phyloP scores from a whole-genome alignment of 2,888 invertebrate species.

The Ernsta delagoae region DNA sequence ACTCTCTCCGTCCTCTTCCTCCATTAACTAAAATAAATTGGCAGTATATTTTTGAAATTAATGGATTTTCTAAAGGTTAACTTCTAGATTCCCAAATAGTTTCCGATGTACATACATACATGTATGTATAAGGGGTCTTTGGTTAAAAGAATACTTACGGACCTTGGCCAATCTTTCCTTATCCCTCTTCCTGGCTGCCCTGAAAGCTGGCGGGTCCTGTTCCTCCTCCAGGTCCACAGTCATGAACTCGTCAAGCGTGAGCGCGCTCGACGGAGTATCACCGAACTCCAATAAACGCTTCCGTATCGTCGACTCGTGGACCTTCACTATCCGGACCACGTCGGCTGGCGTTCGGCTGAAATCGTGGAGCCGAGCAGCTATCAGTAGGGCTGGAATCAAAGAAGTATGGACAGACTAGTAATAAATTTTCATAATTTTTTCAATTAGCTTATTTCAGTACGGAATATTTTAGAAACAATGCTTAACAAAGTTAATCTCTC shows the following conservation, averaged over 20 bases:
- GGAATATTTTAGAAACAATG: too few species aligned
- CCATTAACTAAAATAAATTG: slow-evolving; percentile 73
- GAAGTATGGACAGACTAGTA: neutral
- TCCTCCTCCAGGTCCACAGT: slow-evolving; percentile 98
- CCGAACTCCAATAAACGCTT: slow-evolving; percentile 97
- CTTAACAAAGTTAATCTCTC: too few species aligned
- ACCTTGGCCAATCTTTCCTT: slow-evolving; percentile 93
- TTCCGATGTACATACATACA: too few species aligned
- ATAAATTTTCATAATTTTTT: too few species aligned
- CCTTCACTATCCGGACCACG: slow-evolving; percentile 97
- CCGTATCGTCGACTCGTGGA: slow-evolving; percentile 96
- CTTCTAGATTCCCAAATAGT: too few species aligned
- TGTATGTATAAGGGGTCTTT: too few species aligned
- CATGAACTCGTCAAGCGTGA: slow-evolving; percentile 98
- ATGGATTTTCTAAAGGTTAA: too few species aligned
- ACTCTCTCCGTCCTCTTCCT: slow-evolving; percentile 86
- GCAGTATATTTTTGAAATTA: too few species aligned
- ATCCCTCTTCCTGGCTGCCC: slow-evolving; percentile 94
- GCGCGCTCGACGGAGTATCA: slow-evolving; percentile 96
- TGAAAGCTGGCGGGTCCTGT: slow-evolving; percentile 98
- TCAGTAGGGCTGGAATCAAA: slow-evolving; percentile 90
- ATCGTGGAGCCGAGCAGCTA: slow-evolving; percentile 96
- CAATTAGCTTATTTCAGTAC: too few species aligned
- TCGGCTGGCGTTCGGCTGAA: slow-evolving; percentile 94
- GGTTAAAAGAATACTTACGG: too few species aligned